These are phyloP conservation scores for Lethocerus indicus DNA, from an alignment of 1,140 invertebrate genomes.

Conservation along the genomic window DNA sequence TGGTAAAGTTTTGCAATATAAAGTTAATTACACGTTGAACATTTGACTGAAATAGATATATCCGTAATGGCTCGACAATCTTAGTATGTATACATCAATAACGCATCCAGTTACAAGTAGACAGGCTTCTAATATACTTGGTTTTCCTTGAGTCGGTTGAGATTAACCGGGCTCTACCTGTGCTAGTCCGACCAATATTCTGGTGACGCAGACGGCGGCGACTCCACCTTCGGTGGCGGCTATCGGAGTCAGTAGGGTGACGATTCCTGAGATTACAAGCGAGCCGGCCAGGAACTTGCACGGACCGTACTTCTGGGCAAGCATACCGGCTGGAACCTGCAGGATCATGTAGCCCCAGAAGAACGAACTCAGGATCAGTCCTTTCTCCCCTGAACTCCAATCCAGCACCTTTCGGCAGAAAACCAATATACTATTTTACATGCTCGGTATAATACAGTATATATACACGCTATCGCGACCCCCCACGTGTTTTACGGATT, in stretches of 20 bases:
- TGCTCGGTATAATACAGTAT: too few relatives aligned
- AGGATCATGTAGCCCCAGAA: constrained; percentile 45
- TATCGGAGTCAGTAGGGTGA: constrained; percentile 26
- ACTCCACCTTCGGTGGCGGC: constrained; percentile 20
- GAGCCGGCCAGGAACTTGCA: constrained; percentile 37
- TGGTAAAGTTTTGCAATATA: background rate
- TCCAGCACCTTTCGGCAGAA: constrained; percentile 17
- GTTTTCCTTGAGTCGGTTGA: too few relatives aligned
- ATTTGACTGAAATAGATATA: background rate
- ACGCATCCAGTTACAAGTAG: too few relatives aligned
- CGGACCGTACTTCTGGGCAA: constrained; percentile 41
- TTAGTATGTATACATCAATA: background rate
- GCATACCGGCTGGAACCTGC: constrained; percentile 47
- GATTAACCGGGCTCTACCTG: background rate
- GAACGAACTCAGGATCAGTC: constrained; percentile 43
- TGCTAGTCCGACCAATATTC: background rate
- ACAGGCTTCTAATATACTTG: too few relatives aligned
- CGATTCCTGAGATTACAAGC: constrained; percentile 25
- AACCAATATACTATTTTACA: background rate
- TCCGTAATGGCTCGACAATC: too few relatives aligned
- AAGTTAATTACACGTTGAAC: background rate
- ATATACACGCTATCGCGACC: background rate
- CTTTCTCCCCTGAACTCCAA: constrained; percentile 36
- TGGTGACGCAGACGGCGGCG: background rate
- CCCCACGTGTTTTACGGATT: background rate